A percentile compares a stretch with the other conserved stretches of the same genome.
Conservation (phyloP, 2,888 invertebrate species). For the Uloborus plumipes region DNA sequence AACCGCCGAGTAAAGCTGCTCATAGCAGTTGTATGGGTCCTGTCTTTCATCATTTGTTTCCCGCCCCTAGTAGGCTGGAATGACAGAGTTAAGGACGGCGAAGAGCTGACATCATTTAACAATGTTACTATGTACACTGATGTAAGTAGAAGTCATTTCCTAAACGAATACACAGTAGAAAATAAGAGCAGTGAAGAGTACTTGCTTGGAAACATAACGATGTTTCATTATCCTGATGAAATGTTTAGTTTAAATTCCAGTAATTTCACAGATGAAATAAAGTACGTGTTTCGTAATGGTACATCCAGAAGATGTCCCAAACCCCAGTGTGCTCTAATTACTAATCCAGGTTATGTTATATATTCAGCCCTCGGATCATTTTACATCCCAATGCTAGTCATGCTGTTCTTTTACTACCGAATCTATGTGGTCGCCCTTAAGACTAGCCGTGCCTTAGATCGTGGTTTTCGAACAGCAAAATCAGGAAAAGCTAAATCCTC, state of each 20-base stretch:
- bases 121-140: conserved; percentile 14
- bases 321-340: conserved; percentile 88
- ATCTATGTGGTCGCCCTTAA: conserved; percentile 89
- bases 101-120: conserved; percentile 33
- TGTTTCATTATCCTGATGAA: conserved; percentile 38
- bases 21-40: conserved; percentile 93
- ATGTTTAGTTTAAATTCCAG: neutral
- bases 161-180: conserved; percentile 26
- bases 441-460: conserved; percentile 69
- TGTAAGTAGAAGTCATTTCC: conserved; percentile 17
- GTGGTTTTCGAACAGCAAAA: conserved; percentile 69
- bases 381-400: conserved; percentile 97
- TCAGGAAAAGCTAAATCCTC: conserved; percentile 25
- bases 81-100: conserved; percentile 72
- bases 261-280: conserved; percentile 24
- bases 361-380: conserved; percentile 98
- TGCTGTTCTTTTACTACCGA: conserved; percentile 97
- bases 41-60: conserved; percentile 91
- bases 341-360: conserved; percentile 94
- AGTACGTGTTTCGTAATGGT: conserved; percentile 18
- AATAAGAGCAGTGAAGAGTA: conserved; percentile 1
- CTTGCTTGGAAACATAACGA: conserved; percentile 14
- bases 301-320: conserved; percentile 52
- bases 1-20: conserved; percentile 86
- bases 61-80: conserved; percentile 93